Conservation (phyloP, 1,140 invertebrate genomes). For the Dryas iulia region DNA sequence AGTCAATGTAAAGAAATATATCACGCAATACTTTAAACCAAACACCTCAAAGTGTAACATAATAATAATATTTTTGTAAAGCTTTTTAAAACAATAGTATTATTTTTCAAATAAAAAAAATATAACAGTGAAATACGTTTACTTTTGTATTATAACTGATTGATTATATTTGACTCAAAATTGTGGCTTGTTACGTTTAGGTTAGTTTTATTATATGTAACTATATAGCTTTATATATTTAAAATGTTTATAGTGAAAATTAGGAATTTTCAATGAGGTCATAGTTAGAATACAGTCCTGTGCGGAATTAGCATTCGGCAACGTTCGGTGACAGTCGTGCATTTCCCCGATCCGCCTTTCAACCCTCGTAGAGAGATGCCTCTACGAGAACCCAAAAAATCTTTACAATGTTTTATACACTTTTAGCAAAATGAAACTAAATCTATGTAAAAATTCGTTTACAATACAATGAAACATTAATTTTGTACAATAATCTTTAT, state of each 20-base stretch:
- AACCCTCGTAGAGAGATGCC: constrained; percentile 71
- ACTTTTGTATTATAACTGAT: too few species aligned
- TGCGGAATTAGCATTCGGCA: constrained; percentile 63
- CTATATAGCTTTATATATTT: neutral
- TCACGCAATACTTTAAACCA: too few species aligned
- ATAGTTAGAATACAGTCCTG: constrained; percentile 49
- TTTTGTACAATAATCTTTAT: constrained; percentile 21
- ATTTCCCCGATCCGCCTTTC: constrained; percentile 66
- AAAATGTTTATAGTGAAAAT: neutral
- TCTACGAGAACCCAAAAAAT: constrained; percentile 63
- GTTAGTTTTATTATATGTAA: neutral
- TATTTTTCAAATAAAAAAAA: neutral
- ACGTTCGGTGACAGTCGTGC: constrained; percentile 56
- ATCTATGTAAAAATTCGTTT: constrained; percentile 46
- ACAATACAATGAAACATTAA: constrained; percentile 29
- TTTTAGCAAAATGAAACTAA: constrained; percentile 39
- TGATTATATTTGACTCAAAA: neutral
- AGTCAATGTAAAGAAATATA: too few species aligned
- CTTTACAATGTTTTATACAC: constrained; percentile 61
- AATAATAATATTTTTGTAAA: too few species aligned
- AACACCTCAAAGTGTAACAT: too few species aligned
- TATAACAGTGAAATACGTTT: too few species aligned
- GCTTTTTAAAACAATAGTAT: neutral
- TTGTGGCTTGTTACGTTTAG: neutral
- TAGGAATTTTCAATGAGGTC: constrained; percentile 36